Evolutionary conservation across 2,113 vertebrate genomes (phyloP).

Genomic region (Serilophus lunatus): DNA sequence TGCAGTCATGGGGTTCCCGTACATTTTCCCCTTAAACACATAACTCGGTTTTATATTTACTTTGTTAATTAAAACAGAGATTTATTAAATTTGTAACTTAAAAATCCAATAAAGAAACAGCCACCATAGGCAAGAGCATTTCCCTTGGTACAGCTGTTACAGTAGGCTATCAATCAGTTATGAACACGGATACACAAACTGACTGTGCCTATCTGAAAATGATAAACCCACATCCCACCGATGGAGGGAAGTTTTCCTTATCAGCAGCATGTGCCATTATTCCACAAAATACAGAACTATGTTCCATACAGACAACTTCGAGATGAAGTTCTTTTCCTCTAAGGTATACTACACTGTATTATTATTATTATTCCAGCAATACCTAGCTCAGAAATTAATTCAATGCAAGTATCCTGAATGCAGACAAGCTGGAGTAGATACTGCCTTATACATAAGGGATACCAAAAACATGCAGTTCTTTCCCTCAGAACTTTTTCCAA

Average conservation of each 20-base stretch:
- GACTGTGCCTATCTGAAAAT: background rate
- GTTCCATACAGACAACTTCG: background rate
- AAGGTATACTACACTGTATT: background rate
- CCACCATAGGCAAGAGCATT: background rate
- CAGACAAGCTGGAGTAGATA: background rate
- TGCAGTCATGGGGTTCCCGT: background rate
- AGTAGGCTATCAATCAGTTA: conserved; percentile 9
- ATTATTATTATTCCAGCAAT: background rate
- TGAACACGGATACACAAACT: background rate
- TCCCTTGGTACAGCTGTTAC: background rate
- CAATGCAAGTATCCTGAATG: background rate
- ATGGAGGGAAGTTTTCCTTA: background rate
- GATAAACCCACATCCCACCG: background rate
- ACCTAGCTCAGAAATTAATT: background rate
- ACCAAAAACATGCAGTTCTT: background rate
- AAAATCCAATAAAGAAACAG: conserved; percentile 45
- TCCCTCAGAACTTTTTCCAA: background rate
- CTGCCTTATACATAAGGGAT: background rate
- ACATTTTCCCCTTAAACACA: background rate
- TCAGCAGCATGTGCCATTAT: background rate
- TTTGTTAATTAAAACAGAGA: conserved; percentile 45
- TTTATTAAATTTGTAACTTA: conserved; percentile 52
- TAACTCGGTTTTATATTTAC: conserved; percentile 34
- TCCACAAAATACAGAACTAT: background rate
- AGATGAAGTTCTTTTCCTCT: background rate